phyloP scores from a whole-genome alignment of 2,797 vertebrate genomes.

The Labeo calbasu region DNA sequence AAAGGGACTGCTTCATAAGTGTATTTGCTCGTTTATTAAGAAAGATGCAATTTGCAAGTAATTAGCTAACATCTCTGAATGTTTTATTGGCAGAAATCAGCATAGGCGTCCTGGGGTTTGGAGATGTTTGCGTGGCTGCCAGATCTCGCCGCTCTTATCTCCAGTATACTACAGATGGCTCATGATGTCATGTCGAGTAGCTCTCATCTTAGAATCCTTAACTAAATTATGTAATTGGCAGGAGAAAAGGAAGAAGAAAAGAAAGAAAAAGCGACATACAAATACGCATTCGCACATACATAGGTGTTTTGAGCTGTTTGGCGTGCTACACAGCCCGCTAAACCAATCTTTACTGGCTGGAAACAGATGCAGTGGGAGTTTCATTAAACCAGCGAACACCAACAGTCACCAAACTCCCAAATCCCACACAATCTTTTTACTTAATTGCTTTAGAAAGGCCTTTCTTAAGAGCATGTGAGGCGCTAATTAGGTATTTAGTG shows the following conservation, averaged over 20 bases:
- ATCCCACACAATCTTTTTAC: slow-evolving; percentile 22
- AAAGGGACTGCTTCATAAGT: slow-evolving; percentile 9
- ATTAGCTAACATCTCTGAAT: slow-evolving; percentile 44
- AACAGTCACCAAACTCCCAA: slow-evolving; percentile 19
- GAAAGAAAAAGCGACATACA: slow-evolving; percentile 59
- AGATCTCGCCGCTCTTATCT: slow-evolving; percentile 71
- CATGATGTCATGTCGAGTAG: slow-evolving; percentile 74
- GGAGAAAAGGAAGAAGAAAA: slow-evolving; percentile 59
- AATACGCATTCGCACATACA: slow-evolving; percentile 59
- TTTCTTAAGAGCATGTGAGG: slow-evolving; percentile 25
- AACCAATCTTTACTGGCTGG: slow-evolving; percentile 26
- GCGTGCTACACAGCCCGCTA: slow-evolving; percentile 63
- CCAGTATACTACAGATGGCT: slow-evolving; percentile 77
- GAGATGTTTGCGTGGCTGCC: slow-evolving; percentile 41
- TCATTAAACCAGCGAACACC: slow-evolving; percentile 11
- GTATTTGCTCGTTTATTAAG: slow-evolving; percentile 54
- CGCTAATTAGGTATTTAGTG: background rate
- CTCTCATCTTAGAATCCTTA: slow-evolving; percentile 76
- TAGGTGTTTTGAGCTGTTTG: slow-evolving; percentile 47
- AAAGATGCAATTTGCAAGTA: slow-evolving; percentile 52
- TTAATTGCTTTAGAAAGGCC: slow-evolving; percentile 23
- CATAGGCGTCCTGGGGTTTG: slow-evolving; percentile 24
- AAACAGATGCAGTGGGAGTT: slow-evolving; percentile 39
- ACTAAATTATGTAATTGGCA: slow-evolving; percentile 77
- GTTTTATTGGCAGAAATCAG: slow-evolving; percentile 49